Evolutionary conservation across 2,888 invertebrate species (phyloP).

Genomic region (Agonopterix subpropinquella): DNA sequence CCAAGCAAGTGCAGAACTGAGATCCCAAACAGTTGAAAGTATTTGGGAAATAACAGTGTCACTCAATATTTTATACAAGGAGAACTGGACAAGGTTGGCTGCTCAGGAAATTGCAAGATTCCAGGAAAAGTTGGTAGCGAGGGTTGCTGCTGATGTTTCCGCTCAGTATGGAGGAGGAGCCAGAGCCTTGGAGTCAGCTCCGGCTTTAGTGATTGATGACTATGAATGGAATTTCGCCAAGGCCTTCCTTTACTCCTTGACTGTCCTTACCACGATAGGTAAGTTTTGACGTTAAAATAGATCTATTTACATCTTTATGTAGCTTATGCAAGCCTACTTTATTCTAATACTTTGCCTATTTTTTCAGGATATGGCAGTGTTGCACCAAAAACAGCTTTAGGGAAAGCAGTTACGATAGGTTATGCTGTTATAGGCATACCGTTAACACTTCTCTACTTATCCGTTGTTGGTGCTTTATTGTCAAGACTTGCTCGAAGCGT

Average conservation of each 20-base stretch:
- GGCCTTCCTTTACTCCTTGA: conserved; percentile 95
- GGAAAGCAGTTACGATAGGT: conserved; percentile 93
- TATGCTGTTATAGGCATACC: conserved; percentile 93
- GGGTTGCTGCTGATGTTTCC: conserved; percentile 84
- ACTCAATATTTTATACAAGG: conserved; percentile 89
- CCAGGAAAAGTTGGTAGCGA: conserved; percentile 87
- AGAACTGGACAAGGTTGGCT: conserved; percentile 91
- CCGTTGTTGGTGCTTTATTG: conserved; percentile 90
- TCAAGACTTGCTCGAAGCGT: conserved; percentile 88
- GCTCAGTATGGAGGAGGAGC: conserved; percentile 67
- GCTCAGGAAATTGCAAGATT: conserved; percentile 82
- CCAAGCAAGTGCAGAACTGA: conserved; percentile 60
- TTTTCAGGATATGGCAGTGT: conserved; percentile 93
- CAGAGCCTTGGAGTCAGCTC: conserved; percentile 61
- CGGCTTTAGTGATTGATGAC: conserved; percentile 65
- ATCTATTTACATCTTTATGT: background rate
- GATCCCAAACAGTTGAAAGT: conserved; percentile 85
- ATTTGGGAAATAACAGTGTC: conserved; percentile 94
- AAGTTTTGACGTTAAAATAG: conserved; percentile 27
- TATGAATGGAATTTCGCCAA: conserved; percentile 93
- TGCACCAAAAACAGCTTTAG: conserved; percentile 91
- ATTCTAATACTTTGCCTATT: conserved; percentile 2
- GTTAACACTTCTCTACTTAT: conserved; percentile 89
- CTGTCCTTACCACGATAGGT: conserved; percentile 95
- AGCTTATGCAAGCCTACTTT: background rate